These are phyloP conservation scores for Arrhamphus sclerolepis DNA, from an alignment of 2,797 vertebrate species.

Conservation along the genomic window DNA sequence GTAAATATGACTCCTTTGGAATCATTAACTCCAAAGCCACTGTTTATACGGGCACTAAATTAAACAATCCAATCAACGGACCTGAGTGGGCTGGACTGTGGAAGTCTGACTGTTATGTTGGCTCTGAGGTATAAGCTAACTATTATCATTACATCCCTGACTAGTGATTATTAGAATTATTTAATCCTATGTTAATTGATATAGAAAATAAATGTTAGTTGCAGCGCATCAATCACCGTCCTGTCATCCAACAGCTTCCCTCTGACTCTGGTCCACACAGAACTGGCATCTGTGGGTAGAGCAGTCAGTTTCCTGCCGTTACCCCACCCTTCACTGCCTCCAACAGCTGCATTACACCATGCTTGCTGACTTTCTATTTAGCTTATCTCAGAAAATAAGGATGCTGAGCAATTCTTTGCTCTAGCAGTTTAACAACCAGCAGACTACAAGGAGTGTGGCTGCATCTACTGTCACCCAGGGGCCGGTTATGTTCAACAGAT, in stretches of 20 bases:
- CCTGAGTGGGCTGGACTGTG: too few relatives aligned
- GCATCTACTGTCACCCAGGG: constrained; percentile 65
- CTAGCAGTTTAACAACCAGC: constrained; percentile 79
- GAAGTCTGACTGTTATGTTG: not conserved
- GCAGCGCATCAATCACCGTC: not conserved
- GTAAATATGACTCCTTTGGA: not conserved
- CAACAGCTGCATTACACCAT: constrained; percentile 77
- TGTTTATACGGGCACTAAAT: too few relatives aligned
- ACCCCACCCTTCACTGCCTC: constrained; percentile 54
- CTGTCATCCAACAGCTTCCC: constrained; percentile 14
- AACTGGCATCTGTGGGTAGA: constrained; percentile 67
- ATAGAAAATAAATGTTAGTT: constrained; percentile 7
- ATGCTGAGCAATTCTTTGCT: constrained; percentile 80
- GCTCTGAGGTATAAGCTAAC: not conserved
- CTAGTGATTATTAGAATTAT: too few relatives aligned
- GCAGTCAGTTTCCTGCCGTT: constrained; percentile 62
- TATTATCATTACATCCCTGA: too few relatives aligned
- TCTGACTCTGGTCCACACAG: constrained; percentile 21
- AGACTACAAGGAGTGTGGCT: constrained; percentile 55
- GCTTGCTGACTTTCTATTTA: constrained; percentile 79
- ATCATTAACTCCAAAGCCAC: too few relatives aligned
- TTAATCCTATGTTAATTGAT: not conserved
- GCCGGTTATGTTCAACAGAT: constrained; percentile 62
- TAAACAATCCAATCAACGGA: too few relatives aligned
- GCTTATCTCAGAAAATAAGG: constrained; percentile 74